Conservation (phyloP, 2,888 invertebrate genomes). For the Ametastegia equiseti region DNA sequence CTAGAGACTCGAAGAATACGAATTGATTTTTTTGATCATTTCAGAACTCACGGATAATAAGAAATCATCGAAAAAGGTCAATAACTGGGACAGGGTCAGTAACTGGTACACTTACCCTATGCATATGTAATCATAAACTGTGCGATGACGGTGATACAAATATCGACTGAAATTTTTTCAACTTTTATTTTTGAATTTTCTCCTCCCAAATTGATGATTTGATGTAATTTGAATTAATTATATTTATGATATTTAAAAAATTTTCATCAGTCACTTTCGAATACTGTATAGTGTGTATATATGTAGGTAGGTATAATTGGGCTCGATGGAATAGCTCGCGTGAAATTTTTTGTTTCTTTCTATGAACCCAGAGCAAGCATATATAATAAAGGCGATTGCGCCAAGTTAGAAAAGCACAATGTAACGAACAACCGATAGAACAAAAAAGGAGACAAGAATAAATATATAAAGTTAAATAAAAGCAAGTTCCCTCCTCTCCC, state of each 20-base stretch:
- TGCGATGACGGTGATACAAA: background rate
- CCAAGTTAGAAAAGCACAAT: background rate
- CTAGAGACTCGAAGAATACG: too few relatives aligned
- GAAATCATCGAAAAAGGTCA: too few relatives aligned
- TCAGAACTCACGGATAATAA: too few relatives aligned
- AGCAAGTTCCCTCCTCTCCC: background rate
- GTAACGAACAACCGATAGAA: background rate
- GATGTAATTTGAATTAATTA: background rate
- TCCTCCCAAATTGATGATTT: background rate
- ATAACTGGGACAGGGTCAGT: too few relatives aligned
- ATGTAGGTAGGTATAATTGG: background rate
- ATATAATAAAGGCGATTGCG: background rate
- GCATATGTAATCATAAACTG: background rate
- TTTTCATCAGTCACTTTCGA: slow-evolving; percentile 10
- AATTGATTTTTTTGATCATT: too few relatives aligned
- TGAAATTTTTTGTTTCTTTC: background rate
- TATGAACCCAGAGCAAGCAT: background rate
- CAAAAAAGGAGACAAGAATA: too few relatives aligned
- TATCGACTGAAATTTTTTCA: too few relatives aligned
- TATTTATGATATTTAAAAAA: background rate
- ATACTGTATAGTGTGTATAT: background rate
- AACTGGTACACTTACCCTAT: too few relatives aligned
- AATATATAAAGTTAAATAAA: too few relatives aligned
- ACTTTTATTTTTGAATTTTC: background rate
- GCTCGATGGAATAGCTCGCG: background rate